Evolutionary conservation across 2,888 invertebrate genomes (phyloP).

Genomic region (Ormia ochracea): DNA sequence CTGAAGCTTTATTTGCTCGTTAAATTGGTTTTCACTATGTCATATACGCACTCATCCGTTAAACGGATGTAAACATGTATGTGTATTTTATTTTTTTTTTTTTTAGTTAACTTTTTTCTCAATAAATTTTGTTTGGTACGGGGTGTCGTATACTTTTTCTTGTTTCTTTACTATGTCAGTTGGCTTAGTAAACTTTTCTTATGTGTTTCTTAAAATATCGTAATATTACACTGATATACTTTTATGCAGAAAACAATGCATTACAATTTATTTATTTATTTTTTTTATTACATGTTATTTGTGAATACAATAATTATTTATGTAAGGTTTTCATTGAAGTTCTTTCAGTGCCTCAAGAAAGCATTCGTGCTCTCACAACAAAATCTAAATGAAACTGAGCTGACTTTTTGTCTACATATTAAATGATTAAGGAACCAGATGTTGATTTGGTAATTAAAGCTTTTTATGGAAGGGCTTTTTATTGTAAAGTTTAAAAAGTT

Average conservation of each 20-base stretch:
- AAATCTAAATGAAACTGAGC: constrained; percentile 51
- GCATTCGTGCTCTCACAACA: constrained; percentile 52
- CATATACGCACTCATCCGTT: background rate
- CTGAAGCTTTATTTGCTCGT: background rate
- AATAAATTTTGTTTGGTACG: background rate
- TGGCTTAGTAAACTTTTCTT: too few species aligned
- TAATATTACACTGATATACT: background rate
- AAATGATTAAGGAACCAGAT: constrained; percentile 50
- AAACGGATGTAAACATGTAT: background rate
- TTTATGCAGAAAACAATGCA: background rate
- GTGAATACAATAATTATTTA: constrained; percentile 4
- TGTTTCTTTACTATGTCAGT: background rate
- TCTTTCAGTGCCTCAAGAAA: constrained; percentile 17
- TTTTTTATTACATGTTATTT: constrained; percentile 5
- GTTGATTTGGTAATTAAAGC: constrained; percentile 29
- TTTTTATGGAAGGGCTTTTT: constrained; percentile 26
- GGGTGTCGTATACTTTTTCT: constrained; percentile 50
- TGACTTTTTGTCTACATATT: background rate
- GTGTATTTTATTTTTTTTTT: background rate
- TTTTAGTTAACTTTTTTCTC: constrained; percentile 14
- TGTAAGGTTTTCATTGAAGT: background rate
- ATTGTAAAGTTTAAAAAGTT: background rate
- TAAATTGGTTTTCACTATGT: background rate
- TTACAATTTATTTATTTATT: background rate
- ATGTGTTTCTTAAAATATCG: background rate